Evolutionary conservation across 2,888 invertebrate genomes (phyloP), one percentile per base, ranked within the genome.

Genomic region (Dicranocentrus wangi): DNA sequence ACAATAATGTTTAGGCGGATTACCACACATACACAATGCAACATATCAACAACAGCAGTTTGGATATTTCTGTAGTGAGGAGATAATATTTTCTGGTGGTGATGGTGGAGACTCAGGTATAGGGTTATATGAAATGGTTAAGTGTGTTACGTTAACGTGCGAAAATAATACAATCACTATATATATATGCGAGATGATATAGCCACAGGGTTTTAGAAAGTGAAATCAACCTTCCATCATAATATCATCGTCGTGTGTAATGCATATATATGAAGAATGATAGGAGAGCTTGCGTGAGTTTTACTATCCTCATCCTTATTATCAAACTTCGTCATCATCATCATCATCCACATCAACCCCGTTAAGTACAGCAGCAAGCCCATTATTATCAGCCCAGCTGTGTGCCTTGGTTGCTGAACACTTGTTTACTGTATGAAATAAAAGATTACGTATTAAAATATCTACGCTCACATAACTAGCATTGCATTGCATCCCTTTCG

Each of bases 181-280:
- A 39, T 39, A 39, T n/a, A n/a, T n/a, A n/a, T n/a, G n/a, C n/a
- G n/a, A n/a, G n/a, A n/a, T n/a, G n/a, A n/a, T n/a, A n/a, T n/a
- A n/a, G 77, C 77, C 77, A 32, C 19, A 65, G 69, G 51, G 69
- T 47, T 68, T 78, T 78, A 78, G 78, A 78, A 78, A 78, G 78
- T 78, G 78, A 78, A 78, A 71, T 69, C 51, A 61, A 51, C 39
- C 17, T 73, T 32, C 47, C 65, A 63, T 61, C 61, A 43, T 58
- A 42, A 71, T 66, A 23, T 71, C 60, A 60, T 32, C 27, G 28
- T 28, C 61, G 61, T 61, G 13, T 39, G 7, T 13, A 39, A 39
- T 8, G n/a, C n/a, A n/a, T n/a, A n/a, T n/a, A n/a, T n/a, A 47
- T 66, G 32, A 32, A 32, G 32, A 27, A 17, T 47, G 47, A 28